Base-by-base conservation (phyloP, 2,113 vertebrate genomes). In the Rhea pennata region DNA sequence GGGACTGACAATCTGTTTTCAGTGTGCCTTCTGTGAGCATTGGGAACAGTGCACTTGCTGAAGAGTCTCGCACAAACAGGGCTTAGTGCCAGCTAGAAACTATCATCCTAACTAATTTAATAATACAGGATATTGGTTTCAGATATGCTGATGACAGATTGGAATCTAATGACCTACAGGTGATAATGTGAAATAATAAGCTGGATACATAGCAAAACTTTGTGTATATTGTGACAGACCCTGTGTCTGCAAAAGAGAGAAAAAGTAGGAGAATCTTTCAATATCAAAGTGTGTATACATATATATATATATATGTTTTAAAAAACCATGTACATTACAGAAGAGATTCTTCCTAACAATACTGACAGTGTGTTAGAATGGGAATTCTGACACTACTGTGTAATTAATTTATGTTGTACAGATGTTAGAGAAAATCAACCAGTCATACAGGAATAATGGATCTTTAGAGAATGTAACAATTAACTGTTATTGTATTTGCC, bases 321-420 rank as follows among this genome's bases (percentile, higher is more conserved):
- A 26, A 0, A 17, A 85, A 53, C 12, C 67, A 33, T 24, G 66
- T 27, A 29, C 9, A 39, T 50, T 46, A 23, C 17, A 53, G 44
- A 70, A 77, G 59, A 50, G 5, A 8, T 87, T 54, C n/a, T 51
- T 85, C 80, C 61, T 76, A 74, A 84, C 9, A 53, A 77, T 65
- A 62, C 8, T 42, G 62, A 92, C 36, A n/a, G 39, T 44, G 31
- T 91, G 54, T 84, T 31, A 86, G 66, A 92, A 87, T 56, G 65
- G 2, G 4, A 56, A 91, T 90, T 67, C 39, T 92, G 71, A 53
- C 67, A 78, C 20, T 67, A 90, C 75, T 75, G 56, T 89, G 87
- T 94, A 96, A 87, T 91, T 94, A 96, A 96, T 97, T 93, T 93
- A 65, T 70, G 16, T 88, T 76, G 33, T 97, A 86, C 78, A 96